Conservation (phyloP, 2,797 vertebrate species). For the Liparis tanakae region DNA sequence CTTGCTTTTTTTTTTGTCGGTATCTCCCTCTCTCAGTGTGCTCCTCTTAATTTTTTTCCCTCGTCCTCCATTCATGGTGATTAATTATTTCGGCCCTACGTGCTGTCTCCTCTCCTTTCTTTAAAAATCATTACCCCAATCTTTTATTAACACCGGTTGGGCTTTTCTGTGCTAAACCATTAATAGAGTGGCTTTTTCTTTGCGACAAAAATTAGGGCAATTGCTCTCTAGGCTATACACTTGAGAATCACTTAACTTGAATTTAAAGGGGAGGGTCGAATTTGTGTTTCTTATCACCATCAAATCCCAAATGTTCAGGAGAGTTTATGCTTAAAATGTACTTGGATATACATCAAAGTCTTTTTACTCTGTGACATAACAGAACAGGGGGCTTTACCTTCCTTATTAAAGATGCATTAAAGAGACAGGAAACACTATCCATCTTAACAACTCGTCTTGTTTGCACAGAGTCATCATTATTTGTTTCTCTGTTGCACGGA, state of each 20-base stretch:
- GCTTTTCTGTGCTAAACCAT: constrained; percentile 65
- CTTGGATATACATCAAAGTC: constrained; percentile 38
- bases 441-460: constrained; percentile 22
- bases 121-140: constrained; percentile 71
- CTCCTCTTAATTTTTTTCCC: constrained; percentile 16
- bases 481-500: constrained; percentile 3
- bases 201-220: constrained; percentile 55
- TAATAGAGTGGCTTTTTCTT: constrained; percentile 58
- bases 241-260: constrained; percentile 64
- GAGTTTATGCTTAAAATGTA: constrained; percentile 36
- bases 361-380: constrained; percentile 13
- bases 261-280: constrained; percentile 50
- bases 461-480: not conserved
- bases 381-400: constrained; percentile 12
- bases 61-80: constrained; percentile 54
- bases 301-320: constrained; percentile 48
- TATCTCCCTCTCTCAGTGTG: not conserved
- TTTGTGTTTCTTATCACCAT: constrained; percentile 46
- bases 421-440: constrained; percentile 7
- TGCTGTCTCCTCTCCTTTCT: constrained; percentile 55
- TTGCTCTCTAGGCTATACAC: constrained; percentile 47
- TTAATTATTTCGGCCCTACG: constrained; percentile 69
- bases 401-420: constrained; percentile 35
- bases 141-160: constrained; percentile 70
- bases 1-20: constrained; percentile 1